Percentiles rank a stretch among this genome's conserved stretches.
Conservation (phyloP, 2,888 invertebrate genomes). For the Drosophila phalerata region DNA sequence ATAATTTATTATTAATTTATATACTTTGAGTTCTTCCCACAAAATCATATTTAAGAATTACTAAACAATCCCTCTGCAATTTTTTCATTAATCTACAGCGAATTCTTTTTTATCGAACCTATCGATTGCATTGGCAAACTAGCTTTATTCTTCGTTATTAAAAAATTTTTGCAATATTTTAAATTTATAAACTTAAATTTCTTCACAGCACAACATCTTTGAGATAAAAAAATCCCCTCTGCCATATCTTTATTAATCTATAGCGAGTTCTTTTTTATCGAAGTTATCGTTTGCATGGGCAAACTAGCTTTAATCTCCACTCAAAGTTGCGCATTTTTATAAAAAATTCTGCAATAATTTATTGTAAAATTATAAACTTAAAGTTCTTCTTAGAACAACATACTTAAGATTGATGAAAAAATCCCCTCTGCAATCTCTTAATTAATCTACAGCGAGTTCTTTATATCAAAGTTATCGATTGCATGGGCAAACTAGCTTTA, state of each 20-base stretch:
- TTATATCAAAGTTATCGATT: too few species aligned
- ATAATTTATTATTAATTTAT: conserved; percentile 4
- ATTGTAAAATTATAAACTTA: neutral
- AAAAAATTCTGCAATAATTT: neutral
- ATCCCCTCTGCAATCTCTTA: too few species aligned
- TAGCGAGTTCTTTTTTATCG: too few species aligned
- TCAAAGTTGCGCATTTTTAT: neutral
- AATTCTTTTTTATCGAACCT: conserved; percentile 20
- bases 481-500: too few species aligned
- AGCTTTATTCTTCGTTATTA: neutral
- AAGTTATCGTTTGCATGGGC: too few species aligned
- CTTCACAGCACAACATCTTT: neutral
- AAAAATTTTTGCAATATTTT: neutral
- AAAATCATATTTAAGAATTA: neutral
- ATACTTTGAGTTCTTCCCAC: conserved; percentile 2
- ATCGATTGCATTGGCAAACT: conserved; percentile 44
- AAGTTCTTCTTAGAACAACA: neutral
- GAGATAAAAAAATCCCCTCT: too few species aligned
- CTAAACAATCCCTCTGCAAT: conserved; percentile 1
- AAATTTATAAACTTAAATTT: neutral
- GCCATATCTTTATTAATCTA: too few species aligned
- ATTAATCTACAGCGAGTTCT: too few species aligned
- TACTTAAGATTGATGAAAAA: too few species aligned
- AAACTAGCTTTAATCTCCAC: neutral
- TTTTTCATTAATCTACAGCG: neutral